phyloP scores from a whole-genome alignment of 2,113 vertebrate species.

The Balaenoptera acutorostrata region DNA sequence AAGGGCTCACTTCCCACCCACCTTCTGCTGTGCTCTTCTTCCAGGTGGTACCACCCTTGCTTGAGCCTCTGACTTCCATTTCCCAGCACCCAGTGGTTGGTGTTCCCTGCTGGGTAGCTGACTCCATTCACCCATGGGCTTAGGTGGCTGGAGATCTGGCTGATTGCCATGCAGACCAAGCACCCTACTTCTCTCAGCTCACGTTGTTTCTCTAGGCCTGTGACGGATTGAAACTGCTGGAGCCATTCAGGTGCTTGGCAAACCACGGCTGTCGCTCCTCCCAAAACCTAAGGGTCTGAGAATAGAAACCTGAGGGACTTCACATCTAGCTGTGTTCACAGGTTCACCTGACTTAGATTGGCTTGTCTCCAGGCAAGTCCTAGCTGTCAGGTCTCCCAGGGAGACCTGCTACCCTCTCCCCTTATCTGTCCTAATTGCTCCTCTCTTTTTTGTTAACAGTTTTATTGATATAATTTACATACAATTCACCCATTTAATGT shows the following conservation, averaged over 20 bases:
- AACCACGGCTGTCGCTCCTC: not conserved
- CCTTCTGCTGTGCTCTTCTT: not conserved
- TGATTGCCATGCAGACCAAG: not conserved
- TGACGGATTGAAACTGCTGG: not conserved
- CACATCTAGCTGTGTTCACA: not conserved
- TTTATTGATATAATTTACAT: conserved; percentile 20
- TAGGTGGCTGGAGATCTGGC: not conserved
- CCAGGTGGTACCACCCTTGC: not conserved
- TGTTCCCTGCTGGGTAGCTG: not conserved
- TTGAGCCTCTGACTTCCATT: not conserved
- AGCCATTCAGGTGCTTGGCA: not conserved
- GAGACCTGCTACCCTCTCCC: not conserved
- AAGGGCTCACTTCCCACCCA: not conserved
- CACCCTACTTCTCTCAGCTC: not conserved
- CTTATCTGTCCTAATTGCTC: not conserved
- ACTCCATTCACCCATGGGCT: not conserved
- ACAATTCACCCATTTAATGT: not conserved
- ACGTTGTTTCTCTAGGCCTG: not conserved
- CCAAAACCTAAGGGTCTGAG: not conserved
- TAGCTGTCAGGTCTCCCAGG: not conserved
- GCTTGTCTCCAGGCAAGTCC: not conserved
- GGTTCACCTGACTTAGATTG: not conserved
- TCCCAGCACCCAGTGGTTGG: not conserved
- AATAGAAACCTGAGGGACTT: not conserved
- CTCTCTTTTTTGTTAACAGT: not conserved